These are phyloP conservation scores for Leptinotarsa lineolata DNA, from an alignment of 1,140 invertebrate genomes.

Conservation along the genomic window DNA sequence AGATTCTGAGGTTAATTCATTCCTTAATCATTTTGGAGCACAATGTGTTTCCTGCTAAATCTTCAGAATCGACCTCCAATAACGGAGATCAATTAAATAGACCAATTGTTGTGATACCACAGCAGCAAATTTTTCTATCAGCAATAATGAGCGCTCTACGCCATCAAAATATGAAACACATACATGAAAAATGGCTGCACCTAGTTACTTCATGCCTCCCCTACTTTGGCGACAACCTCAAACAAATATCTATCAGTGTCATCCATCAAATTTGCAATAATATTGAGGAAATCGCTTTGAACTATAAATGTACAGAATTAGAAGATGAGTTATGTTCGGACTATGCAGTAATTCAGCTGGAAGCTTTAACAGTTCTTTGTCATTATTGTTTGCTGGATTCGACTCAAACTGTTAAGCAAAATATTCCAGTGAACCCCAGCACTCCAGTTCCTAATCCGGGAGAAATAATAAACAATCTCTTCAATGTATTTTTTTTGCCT, in stretches of 20 bases:
- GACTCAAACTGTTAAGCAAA: conserved; percentile 66
- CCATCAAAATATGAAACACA: conserved; percentile 66
- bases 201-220: conserved; percentile 78
- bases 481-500: conserved; percentile 71
- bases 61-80: conserved; percentile 41
- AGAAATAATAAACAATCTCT: conserved; percentile 80
- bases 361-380: conserved; percentile 80
- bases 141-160: conserved; percentile 78
- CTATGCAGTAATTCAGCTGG: conserved; percentile 79
- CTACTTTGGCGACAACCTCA: conserved; percentile 73
- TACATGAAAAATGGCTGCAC: conserved; percentile 81
- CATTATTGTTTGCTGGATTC: conserved; percentile 86
- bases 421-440: conserved; percentile 59
- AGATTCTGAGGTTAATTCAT: conserved; percentile 74
- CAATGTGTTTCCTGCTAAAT: conserved; percentile 60
- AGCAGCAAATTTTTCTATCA: conserved; percentile 86
- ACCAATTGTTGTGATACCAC: conserved; percentile 70
- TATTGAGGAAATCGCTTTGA: conserved; percentile 66
- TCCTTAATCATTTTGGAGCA: conserved; percentile 80
- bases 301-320: conserved; percentile 48
- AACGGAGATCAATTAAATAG: conserved; percentile 61
- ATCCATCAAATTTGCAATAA: conserved; percentile 85
- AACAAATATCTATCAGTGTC: conserved; percentile 76
- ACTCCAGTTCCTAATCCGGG: conserved; percentile 61
- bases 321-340: conserved; percentile 63